Evolutionary conservation across 2,797 vertebrate species (phyloP).

Genomic region (Rhinogobio ventralis): DNA sequence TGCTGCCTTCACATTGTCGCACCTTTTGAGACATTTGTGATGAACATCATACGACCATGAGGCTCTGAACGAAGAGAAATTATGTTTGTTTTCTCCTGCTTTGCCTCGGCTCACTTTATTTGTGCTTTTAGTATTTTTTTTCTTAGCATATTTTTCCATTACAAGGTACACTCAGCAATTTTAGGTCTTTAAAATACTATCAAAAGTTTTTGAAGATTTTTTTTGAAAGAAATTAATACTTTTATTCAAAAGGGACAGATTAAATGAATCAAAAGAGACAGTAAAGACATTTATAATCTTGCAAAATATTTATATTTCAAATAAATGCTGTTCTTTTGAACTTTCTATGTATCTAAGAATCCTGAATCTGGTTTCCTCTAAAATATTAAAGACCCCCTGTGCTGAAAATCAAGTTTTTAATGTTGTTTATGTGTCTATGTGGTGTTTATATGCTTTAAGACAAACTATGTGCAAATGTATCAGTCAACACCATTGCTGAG

Average conservation of each 20-base stretch:
- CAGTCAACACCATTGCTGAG: neutral
- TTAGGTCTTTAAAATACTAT: neutral
- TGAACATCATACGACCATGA: neutral
- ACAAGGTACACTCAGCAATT: neutral
- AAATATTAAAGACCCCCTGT: neutral
- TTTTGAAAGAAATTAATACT: neutral
- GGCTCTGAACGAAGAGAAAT: neutral
- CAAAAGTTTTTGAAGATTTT: too few species aligned
- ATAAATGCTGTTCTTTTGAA: too few species aligned
- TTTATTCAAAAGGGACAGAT: neutral
- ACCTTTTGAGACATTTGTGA: conserved; percentile 10
- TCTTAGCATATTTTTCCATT: neutral
- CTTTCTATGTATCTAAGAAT: neutral
- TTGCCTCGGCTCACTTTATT: neutral
- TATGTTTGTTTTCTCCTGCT: neutral
- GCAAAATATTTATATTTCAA: neutral
- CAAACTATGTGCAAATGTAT: neutral
- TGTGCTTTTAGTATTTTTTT: neutral
- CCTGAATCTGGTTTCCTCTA: neutral
- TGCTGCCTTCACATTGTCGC: neutral
- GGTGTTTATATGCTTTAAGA: neutral
- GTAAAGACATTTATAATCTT: neutral
- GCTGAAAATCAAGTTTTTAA: neutral
- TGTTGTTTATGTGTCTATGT: neutral
- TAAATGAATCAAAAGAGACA: neutral